phyloP scores from a whole-genome alignment of 2,113 vertebrate genomes.

The Nibea coibor region DNA sequence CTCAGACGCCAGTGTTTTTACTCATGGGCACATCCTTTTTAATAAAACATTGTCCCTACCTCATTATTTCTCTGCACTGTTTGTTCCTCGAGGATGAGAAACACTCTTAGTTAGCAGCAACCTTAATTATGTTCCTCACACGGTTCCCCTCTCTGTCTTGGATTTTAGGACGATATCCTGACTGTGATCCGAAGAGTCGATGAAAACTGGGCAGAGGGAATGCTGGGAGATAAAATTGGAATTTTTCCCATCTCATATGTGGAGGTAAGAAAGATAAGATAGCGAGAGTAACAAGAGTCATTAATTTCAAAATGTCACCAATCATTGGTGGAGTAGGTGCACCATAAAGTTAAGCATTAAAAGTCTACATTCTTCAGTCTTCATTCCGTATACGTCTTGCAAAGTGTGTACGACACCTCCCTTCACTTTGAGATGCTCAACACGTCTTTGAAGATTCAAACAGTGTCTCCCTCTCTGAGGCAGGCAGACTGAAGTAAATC shows the following conservation, averaged over 20 bases:
- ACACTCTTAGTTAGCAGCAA: constrained; percentile 31
- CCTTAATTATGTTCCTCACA: constrained; percentile 40
- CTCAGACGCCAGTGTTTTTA: constrained; percentile 11
- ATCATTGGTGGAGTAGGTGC: not conserved
- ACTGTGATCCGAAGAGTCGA: constrained; percentile 98
- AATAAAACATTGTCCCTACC: constrained; percentile 39
- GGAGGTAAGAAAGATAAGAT: constrained; percentile 87
- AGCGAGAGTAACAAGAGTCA: no score
- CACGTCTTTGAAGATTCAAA: constrained; percentile 61
- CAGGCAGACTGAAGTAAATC: constrained; percentile 35
- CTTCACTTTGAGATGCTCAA: constrained; percentile 47
- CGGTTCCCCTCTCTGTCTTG: constrained; percentile 16
- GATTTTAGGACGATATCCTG: constrained; percentile 92
- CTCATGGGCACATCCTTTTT: constrained; percentile 14
- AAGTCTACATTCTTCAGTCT: not conserved
- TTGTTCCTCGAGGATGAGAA: constrained; percentile 49
- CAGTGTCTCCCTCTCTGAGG: constrained; percentile 11
- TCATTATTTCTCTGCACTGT: constrained; percentile 48
- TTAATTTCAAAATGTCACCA: not conserved
- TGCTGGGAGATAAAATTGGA: constrained; percentile 99
- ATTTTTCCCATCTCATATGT: constrained; percentile 99
- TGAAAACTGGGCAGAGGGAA: constrained; percentile 99
- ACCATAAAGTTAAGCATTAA: not conserved
- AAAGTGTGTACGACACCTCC: constrained; percentile 17
- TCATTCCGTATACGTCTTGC: not conserved